Evolutionary conservation across 2,888 invertebrate species (phyloP).

Genomic region (Slavum lentiscoides): DNA sequence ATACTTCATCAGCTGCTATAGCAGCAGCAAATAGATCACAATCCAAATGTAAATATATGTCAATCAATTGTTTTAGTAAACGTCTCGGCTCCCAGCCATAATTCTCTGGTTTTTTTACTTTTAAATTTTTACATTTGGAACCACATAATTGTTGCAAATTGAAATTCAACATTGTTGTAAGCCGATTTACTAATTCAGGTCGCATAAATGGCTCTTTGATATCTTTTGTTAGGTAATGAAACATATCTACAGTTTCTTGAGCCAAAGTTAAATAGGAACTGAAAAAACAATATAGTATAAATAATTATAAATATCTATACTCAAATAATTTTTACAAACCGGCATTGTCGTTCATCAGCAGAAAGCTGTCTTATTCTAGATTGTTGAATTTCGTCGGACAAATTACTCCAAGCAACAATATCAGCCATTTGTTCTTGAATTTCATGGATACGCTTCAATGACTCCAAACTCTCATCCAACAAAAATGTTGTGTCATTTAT

Average conservation of each 20-base stretch:
- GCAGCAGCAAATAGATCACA: constrained; percentile 88
- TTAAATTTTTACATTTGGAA: constrained; percentile 76
- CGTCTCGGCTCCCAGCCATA: constrained; percentile 97
- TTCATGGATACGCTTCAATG: constrained; percentile 74
- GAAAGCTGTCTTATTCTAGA: constrained; percentile 75
- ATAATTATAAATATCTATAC: neutral
- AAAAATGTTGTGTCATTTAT: constrained; percentile 98
- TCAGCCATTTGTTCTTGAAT: constrained; percentile 84
- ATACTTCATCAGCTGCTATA: constrained; percentile 92
- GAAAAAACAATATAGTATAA: constrained; percentile 49
- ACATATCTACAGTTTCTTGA: constrained; percentile 96
- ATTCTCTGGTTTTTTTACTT: constrained; percentile 86
- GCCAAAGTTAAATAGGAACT: constrained; percentile 87
- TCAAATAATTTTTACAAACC: constrained; percentile 56
- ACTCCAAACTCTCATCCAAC: constrained; percentile 92
- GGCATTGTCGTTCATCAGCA: constrained; percentile 84
- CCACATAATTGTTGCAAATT: constrained; percentile 96
- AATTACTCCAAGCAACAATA: constrained; percentile 68
- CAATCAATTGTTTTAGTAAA: constrained; percentile 87
- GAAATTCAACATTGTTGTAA: constrained; percentile 98
- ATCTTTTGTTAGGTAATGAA: constrained; percentile 92
- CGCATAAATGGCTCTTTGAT: constrained; percentile 93
- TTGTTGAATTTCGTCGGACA: constrained; percentile 73
- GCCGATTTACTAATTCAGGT: constrained; percentile 87
- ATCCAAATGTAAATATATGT: constrained; percentile 95